Base-by-base conservation (phyloP, 2,797 vertebrate genomes). In the Triplophysa yarkandensis region DNA sequence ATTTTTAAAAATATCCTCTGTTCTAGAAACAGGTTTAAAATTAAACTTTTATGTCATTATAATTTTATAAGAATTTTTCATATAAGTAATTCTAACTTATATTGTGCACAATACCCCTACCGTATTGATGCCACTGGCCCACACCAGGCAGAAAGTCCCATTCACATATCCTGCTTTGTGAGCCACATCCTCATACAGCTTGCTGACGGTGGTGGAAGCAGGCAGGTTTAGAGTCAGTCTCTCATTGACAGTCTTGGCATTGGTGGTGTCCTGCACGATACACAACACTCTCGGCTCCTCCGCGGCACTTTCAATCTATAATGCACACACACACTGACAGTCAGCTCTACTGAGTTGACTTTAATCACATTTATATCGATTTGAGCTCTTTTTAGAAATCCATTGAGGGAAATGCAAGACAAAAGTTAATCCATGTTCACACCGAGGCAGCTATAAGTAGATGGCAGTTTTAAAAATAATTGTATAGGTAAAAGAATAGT, bases 251-350 rank as follows among this genome's bases (percentile, higher is more conserved):
- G 93, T 94, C 88, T 94, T 98, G 67, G 93, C 92, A 75, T 94
- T 98, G 77, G 97, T 99, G 84, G 91, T 98, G 90, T 99, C 97
- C 89, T 98, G 97, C 80, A 99, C 92, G 68, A 99, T 99, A 82
- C 98, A 99, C 88, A 99, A 91, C 88, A 96, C 95, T 86, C 98
- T 88, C 67, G 95, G 96, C 86, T 99, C 97, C 85, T 99, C 98
- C 3, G 96, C 97, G 85, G 97, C 97, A 91, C 95, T 97, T 83
- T 97, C 97, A 78, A 95, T 96, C 97, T 99, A 91, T n/a, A 52
- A 71, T 6, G 2, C 19, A 46, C 54, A 32, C 54, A 32, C 28
- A 43, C 61, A 57, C 36, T 13, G 0, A n/a, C 0, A 4, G 5
- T n/a, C 5, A 71, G 9, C 28, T 32, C 44, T 58, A 32, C 23